Evolutionary conservation across 1,140 invertebrate species (phyloP), one percentile per base, ranked within the genome.

Genomic region (Hyposmocoma kahamanoa): DNA sequence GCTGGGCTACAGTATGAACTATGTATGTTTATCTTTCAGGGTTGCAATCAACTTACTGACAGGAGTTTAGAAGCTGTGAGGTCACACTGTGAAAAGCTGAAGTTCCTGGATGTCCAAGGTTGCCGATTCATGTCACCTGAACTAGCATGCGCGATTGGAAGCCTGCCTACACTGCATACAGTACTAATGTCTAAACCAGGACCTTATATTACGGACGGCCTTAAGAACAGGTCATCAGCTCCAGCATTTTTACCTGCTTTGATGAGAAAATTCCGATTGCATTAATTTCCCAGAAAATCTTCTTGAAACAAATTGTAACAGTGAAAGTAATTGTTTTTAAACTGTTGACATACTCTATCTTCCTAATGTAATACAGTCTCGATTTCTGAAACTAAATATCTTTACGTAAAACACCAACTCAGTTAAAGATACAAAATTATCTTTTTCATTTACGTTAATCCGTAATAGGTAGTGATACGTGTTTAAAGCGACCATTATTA

Each of bases 11-110:
- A n/a, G n/a, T n/a, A n/a, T n/a, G n/a, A n/a, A n/a, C 32, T n/a
- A 20, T 50, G 42, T 22, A 30, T 17, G 15, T 53, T 34, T 38
- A 24, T 28, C 19, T 59, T 88, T 3, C 88, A 92, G 85, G 89
- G 89, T 39, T 93, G 92, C 73, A 90, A 88, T 56, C 87, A 90
- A 58, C 60, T 94, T 13, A 93, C 91, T 0, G 89, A 93, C 67
- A 86, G 87, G 49, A 87, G 87, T 24, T 72, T 93, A 13, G 84
- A 90, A 47, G 86, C 87, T 17, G 87, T 93, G 30, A 82, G 81
- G 47, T 56, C 69, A 0, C 77, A 91, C 55, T 92, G 91, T 53
- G 86, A 86, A 47, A 83, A 83, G 44, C 59, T 92, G 36, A 84
- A 87, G 50, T 85, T 87, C 26, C 62, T 92, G 19, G 89, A 91